phyloP scores from a whole-genome alignment of 2,113 vertebrate species.

The Cephalopholis sonnerati region DNA sequence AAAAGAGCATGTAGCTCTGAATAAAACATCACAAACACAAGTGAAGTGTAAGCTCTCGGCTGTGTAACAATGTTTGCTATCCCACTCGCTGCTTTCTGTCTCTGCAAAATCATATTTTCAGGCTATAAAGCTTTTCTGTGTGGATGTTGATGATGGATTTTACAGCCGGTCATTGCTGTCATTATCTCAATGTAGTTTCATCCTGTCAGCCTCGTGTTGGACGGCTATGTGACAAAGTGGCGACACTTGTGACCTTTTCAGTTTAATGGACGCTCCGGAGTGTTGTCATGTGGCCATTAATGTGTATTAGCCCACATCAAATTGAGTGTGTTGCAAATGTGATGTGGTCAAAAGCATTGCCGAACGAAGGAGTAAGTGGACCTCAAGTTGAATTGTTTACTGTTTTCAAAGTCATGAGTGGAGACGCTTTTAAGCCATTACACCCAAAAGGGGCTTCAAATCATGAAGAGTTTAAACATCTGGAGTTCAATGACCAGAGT shows the following conservation, averaged over 20 bases:
- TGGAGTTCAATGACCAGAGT: neutral
- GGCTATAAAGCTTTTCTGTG: conserved; percentile 12
- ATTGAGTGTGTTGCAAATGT: neutral
- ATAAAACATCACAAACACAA: conserved; percentile 45
- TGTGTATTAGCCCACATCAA: conserved; percentile 1
- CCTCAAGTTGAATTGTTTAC: neutral
- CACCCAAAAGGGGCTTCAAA: neutral
- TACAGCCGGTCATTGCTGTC: conserved; percentile 35
- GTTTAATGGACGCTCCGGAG: conserved; percentile 19
- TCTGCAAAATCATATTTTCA: conserved; percentile 38
- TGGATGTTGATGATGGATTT: conserved; percentile 55
- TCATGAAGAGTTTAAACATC: neutral
- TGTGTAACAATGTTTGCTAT: conserved; percentile 22
- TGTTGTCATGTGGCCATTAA: conserved; percentile 26
- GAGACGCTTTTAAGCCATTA: neutral
- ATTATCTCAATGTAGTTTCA: conserved; percentile 42
- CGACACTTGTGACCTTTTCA: conserved; percentile 53
- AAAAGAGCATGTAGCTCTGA: conserved; percentile 43
- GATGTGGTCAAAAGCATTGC: neutral
- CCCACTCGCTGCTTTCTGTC: conserved; percentile 14
- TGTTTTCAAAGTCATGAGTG: neutral
- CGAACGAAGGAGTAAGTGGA: conserved; percentile 1
- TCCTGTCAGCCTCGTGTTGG: conserved; percentile 39
- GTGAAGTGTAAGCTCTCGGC: conserved; percentile 19
- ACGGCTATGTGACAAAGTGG: conserved; percentile 1